A percentile compares a stretch with the other conserved stretches of the same genome.
These are phyloP conservation scores for Cyprinodon variegatus DNA, from an alignment of 2,113 vertebrate species.

Conservation along the genomic window DNA sequence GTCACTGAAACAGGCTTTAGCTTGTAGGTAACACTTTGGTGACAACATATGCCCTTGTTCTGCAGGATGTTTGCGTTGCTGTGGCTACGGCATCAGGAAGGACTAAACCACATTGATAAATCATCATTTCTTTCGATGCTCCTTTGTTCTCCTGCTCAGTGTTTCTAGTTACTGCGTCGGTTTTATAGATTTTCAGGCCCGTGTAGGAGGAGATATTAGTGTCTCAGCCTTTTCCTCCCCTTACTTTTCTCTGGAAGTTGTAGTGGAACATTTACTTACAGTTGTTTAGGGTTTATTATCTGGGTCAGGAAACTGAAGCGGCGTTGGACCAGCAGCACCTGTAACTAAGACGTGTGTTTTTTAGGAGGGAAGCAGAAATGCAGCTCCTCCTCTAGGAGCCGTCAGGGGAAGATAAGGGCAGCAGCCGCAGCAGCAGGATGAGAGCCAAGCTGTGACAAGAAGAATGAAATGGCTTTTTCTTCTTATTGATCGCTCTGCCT, in stretches of 20 bases:
- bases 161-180: constrained; percentile 17
- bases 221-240: constrained; percentile 1
- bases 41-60: constrained; percentile 20
- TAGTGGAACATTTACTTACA: neutral
- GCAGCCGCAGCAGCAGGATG: constrained; percentile 14
- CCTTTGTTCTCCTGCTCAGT: constrained; percentile 2
- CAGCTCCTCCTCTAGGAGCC: constrained; percentile 20
- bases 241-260: neutral
- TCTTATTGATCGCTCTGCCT: constrained; percentile 34
- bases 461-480: constrained; percentile 49
- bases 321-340: neutral
- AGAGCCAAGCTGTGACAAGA: constrained; percentile 35
- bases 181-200: constrained; percentile 28
- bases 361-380: constrained; percentile 29
- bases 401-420: constrained; percentile 69
- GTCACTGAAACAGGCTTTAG: constrained; percentile 12
- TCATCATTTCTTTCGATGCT: neutral
- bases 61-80: constrained; percentile 22
- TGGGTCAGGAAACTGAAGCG: constrained; percentile 1
- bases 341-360: constrained; percentile 42
- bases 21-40: constrained; percentile 2
- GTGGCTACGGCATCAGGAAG: neutral
- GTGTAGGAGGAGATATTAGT: constrained; percentile 26
- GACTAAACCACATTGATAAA: constrained; percentile 12
- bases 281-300: neutral